Percentiles rank a stretch among this genome's conserved stretches.
Conservation (phyloP, 2,888 invertebrate genomes). For the Temnothorax rugatulus region DNA sequence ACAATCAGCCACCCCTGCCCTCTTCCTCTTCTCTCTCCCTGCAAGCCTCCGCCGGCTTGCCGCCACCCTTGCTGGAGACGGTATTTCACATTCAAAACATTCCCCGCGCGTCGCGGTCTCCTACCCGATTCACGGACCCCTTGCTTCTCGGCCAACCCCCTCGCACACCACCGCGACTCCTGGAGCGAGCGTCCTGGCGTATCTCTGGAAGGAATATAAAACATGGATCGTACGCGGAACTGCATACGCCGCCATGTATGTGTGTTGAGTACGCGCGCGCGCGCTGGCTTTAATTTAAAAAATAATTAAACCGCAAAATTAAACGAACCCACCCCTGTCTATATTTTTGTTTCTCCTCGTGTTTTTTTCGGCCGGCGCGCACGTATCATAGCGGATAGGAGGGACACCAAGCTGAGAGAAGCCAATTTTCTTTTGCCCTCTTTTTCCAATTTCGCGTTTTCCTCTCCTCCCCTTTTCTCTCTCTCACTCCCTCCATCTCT, state of each 20-base stretch:
- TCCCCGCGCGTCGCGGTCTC: conserved; percentile 61
- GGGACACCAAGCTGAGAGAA: neutral
- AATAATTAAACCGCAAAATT: conserved; percentile 85
- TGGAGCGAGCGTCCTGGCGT: conserved; percentile 71
- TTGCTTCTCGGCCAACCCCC: conserved; percentile 54
- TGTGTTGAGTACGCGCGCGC: neutral
- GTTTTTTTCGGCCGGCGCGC: conserved; percentile 39
- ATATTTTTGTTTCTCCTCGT: conserved; percentile 50
- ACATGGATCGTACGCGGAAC: conserved; percentile 71
- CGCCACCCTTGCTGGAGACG: conserved; percentile 61
- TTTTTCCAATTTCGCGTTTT: conserved; percentile 2
- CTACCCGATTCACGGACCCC: conserved; percentile 61
- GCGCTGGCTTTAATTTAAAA: conserved; percentile 82
- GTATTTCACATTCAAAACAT: conserved; percentile 82
- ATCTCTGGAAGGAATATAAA: conserved; percentile 82
- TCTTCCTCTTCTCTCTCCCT: neutral
- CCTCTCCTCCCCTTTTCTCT: neutral
- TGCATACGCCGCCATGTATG: conserved; percentile 9
- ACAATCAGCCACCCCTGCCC: conserved; percentile 74
- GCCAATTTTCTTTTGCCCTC: conserved; percentile 14
- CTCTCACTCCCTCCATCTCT: conserved; percentile 35
- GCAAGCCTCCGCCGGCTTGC: neutral
- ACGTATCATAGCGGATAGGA: conserved; percentile 4
- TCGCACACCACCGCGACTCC: conserved; percentile 45
- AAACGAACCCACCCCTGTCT: conserved; percentile 72